A percentile compares a stretch with the other conserved stretches of the same genome.
Evolutionary conservation across 2,888 invertebrate species (phyloP).

Genomic region (Pterostichus madidus): DNA sequence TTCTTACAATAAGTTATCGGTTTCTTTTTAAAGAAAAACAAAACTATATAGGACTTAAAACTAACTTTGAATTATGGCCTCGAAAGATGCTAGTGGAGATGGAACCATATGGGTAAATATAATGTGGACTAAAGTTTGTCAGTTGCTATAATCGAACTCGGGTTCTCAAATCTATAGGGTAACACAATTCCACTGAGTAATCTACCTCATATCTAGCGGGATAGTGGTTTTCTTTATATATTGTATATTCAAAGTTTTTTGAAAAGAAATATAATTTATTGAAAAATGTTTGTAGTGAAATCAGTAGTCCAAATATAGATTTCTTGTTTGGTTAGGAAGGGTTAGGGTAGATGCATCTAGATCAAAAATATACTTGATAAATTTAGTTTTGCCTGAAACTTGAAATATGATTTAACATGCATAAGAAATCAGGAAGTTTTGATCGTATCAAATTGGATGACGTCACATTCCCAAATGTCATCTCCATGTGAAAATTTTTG

Average conservation of each 20-base stretch:
- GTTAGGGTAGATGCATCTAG: not conserved
- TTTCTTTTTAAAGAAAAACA: not conserved
- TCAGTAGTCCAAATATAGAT: not conserved
- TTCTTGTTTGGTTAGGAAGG: not conserved
- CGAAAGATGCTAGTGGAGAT: no score
- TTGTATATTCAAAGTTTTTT: no score
- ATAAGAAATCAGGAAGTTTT: constrained; percentile 18
- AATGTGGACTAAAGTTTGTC: no score
- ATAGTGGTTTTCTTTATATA: no score
- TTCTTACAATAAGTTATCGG: constrained; percentile 7
- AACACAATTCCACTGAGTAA: no score
- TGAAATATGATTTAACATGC: constrained; percentile 36
- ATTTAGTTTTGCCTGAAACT: not conserved
- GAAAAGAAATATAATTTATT: not conserved
- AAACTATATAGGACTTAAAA: not conserved
- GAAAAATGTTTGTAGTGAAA: not conserved
- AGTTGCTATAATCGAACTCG: no score
- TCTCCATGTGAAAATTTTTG: not conserved
- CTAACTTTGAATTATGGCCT: not conserved
- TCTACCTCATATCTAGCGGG: no score
- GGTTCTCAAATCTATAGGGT: no score
- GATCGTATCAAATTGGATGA: constrained; percentile 11
- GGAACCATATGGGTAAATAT: no score
- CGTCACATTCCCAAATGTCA: constrained; percentile 19
- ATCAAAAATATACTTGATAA: not conserved